Conservation (phyloP, 2,113 vertebrate genomes). For the Mola mola region DNA sequence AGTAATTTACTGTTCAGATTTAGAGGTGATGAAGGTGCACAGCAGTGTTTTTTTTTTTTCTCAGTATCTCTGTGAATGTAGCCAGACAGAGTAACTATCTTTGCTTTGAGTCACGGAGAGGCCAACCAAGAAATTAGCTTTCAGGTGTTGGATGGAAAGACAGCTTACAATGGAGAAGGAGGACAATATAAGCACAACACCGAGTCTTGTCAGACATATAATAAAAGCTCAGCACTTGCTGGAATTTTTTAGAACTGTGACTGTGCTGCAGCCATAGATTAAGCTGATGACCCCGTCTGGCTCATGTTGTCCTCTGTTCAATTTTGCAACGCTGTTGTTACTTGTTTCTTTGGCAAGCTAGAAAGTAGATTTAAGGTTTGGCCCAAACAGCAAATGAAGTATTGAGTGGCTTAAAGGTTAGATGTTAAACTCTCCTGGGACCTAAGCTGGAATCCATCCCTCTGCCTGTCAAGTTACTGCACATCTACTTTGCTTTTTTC, state of each 20-base stretch:
- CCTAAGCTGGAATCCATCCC: conserved; percentile 22
- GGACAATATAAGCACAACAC: neutral
- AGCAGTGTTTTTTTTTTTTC: neutral
- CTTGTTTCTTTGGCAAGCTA: neutral
- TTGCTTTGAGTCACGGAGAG: conserved; percentile 1
- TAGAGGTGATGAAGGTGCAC: neutral
- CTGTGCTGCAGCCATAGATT: neutral
- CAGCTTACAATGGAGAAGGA: neutral
- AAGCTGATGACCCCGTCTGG: neutral
- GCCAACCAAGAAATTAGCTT: neutral
- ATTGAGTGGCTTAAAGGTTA: conserved; percentile 40
- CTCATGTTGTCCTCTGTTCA: neutral
- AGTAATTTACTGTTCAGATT: conserved; percentile 20
- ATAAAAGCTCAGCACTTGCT: neutral
- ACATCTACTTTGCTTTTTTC: conserved; percentile 20
- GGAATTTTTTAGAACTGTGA: neutral
- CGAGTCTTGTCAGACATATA: neutral
- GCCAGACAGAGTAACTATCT: conserved; percentile 13
- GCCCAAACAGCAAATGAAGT: conserved; percentile 21
- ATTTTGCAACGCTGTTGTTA: neutral
- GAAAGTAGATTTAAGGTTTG: conserved; percentile 6
- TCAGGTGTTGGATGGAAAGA: neutral
- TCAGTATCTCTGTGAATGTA: conserved; percentile 5
- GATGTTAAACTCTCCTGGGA: conserved; percentile 36
- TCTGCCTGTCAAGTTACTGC: conserved; percentile 21